Conservation (phyloP, 2,888 invertebrate species). For the Sarcophaga caerulescens region DNA sequence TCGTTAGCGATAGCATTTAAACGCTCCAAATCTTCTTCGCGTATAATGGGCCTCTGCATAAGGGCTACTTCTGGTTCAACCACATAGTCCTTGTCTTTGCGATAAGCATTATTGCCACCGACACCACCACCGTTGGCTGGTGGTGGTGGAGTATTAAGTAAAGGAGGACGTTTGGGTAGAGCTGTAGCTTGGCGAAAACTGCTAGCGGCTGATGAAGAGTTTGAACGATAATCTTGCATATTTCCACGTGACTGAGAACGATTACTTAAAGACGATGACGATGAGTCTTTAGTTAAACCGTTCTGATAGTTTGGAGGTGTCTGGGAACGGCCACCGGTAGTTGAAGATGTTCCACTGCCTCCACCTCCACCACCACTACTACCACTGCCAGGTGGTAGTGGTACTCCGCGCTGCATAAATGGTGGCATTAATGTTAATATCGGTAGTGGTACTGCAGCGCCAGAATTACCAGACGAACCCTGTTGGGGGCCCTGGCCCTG, state of each 20-base stretch:
- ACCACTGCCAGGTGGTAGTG: slow-evolving; percentile 71
- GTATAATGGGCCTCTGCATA: slow-evolving; percentile 92
- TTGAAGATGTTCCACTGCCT: slow-evolving; percentile 59
- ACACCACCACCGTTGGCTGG: slow-evolving; percentile 68
- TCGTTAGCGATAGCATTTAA: slow-evolving; percentile 95
- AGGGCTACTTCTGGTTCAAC: slow-evolving; percentile 84
- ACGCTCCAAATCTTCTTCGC: slow-evolving; percentile 94
- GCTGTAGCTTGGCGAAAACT: slow-evolving; percentile 77
- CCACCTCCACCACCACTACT: slow-evolving; percentile 64
- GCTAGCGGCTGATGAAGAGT: slow-evolving; percentile 70
- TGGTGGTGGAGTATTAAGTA: slow-evolving; percentile 73
- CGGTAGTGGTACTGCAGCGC: slow-evolving; percentile 84
- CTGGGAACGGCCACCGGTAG: slow-evolving; percentile 63
- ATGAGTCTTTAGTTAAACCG: slow-evolving; percentile 71
- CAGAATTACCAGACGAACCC: slow-evolving; percentile 66
- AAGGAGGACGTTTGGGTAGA: slow-evolving; percentile 78
- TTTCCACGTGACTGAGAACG: slow-evolving; percentile 64
- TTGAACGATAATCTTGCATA: slow-evolving; percentile 72
- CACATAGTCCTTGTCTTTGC: slow-evolving; percentile 78
- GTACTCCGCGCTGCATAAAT: slow-evolving; percentile 84
- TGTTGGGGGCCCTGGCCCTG: slow-evolving; percentile 82
- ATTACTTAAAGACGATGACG: slow-evolving; percentile 50
- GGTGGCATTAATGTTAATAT: slow-evolving; percentile 89
- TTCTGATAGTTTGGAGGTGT: slow-evolving; percentile 76
- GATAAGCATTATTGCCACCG: slow-evolving; percentile 63